Evolutionary conservation across 1,140 invertebrate species (phyloP).

Genomic region (Drosophila leontia): DNA sequence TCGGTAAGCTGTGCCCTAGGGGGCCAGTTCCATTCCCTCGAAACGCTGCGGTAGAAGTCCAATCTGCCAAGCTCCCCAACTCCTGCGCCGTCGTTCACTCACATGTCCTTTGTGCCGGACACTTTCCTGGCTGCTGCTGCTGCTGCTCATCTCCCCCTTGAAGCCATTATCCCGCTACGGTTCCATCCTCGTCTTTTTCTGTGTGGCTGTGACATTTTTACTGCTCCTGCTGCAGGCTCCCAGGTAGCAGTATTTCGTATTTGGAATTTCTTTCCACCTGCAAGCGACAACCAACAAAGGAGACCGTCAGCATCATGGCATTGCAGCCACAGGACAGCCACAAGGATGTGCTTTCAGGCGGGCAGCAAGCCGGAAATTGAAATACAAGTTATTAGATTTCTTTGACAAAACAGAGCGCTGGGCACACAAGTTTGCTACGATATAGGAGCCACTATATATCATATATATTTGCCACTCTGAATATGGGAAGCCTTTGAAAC

Average conservation of each 20-base stretch:
- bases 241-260: slow-evolving; percentile 48
- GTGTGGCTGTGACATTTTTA: slow-evolving; percentile 51
- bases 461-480: neutral
- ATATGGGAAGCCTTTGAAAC: slow-evolving; percentile 4
- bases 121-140: neutral
- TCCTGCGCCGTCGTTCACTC: slow-evolving; percentile 23
- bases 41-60: slow-evolving; percentile 27
- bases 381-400: slow-evolving; percentile 58
- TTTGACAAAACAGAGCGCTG: slow-evolving; percentile 25
- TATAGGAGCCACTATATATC: neutral
- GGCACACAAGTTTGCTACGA: neutral
- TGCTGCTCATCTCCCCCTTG: neutral
- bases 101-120: slow-evolving; percentile 46
- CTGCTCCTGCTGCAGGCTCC: slow-evolving; percentile 35
- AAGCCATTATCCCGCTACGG: slow-evolving; percentile 25
- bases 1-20: slow-evolving; percentile 26
- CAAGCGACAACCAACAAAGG: slow-evolving; percentile 61
- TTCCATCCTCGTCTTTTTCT: slow-evolving; percentile 29
- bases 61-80: slow-evolving; percentile 21
- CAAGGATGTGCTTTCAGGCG: slow-evolving; percentile 13
- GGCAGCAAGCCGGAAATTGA: slow-evolving; percentile 34
- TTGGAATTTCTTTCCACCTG: slow-evolving; percentile 40
- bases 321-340: slow-evolving; percentile 33
- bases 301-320: slow-evolving; percentile 2
- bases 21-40: slow-evolving; percentile 4